Conservation (phyloP, 2,888 invertebrate species). For the Phasia obesa region DNA sequence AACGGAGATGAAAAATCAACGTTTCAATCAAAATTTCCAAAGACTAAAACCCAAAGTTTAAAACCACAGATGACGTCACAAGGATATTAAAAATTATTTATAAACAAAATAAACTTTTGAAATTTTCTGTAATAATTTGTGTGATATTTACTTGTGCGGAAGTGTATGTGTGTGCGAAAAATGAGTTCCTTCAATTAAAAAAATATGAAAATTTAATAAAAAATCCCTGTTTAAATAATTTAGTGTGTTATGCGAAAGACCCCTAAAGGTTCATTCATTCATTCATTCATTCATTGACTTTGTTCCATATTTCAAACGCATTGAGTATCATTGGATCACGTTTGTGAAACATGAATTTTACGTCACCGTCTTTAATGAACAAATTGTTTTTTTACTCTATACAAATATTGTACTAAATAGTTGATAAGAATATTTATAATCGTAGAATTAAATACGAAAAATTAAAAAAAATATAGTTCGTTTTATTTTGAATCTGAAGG, state of each 20-base stretch:
- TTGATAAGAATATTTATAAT: conserved; percentile 50
- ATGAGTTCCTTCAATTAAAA: too few relatives aligned
- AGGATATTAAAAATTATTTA: background rate
- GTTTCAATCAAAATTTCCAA: conserved; percentile 75
- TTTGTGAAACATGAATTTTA: conserved; percentile 43
- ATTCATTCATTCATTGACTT: conserved; percentile 49
- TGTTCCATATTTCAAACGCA: conserved; percentile 14
- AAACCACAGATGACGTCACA: background rate
- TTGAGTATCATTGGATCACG: conserved; percentile 32
- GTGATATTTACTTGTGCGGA: conserved; percentile 45
- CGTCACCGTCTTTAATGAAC: conserved; percentile 36
- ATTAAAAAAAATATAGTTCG: conserved; percentile 16
- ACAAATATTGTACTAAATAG: conserved; percentile 32
- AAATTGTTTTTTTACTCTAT: conserved; percentile 29
- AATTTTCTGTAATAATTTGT: conserved; percentile 28
- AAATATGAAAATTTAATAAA: too few relatives aligned
- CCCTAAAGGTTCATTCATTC: conserved; percentile 15
- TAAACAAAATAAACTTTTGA: too few relatives aligned
- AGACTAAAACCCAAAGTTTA: conserved; percentile 49
- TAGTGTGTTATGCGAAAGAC: background rate
- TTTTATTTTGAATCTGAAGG: conserved; percentile 16
- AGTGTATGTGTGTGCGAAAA: too few relatives aligned
- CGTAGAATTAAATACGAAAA: conserved; percentile 21
- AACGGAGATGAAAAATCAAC: conserved; percentile 82
- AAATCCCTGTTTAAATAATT: too few relatives aligned